Evolutionary conservation across 2,113 vertebrate genomes (phyloP).

Genomic region (Ciconia stormi): DNA sequence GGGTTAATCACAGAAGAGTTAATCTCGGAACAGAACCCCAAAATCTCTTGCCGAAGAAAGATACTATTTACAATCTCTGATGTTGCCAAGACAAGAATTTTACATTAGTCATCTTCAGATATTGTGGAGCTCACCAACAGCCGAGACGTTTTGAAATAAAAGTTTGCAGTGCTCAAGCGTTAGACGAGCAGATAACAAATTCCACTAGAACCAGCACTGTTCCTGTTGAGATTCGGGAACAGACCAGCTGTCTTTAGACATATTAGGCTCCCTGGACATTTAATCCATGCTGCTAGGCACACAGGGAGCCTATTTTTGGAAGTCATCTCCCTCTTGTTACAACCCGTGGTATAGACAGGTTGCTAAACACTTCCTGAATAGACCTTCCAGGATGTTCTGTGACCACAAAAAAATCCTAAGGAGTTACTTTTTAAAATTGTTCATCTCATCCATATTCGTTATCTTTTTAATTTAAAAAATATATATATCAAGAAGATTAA

Average conservation of each 20-base stretch:
- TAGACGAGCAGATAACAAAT: background rate
- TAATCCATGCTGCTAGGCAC: conserved; percentile 24
- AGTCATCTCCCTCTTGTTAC: background rate
- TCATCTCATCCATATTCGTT: background rate
- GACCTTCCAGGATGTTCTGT: background rate
- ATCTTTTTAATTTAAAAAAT: background rate
- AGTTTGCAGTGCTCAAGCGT: background rate
- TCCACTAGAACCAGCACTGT: background rate
- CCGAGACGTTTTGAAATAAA: background rate
- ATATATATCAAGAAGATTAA: background rate
- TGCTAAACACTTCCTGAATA: conserved; percentile 16
- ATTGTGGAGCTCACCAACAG: accelerated
- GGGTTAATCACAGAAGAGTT: background rate
- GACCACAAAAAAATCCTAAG: background rate
- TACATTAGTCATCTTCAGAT: background rate
- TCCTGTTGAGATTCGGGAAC: background rate
- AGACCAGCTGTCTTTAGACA: background rate
- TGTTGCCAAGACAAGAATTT: background rate
- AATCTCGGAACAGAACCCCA: background rate
- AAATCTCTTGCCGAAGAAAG: background rate
- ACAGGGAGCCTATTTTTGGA: conserved; percentile 57
- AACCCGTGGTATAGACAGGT: background rate
- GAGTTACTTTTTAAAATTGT: background rate
- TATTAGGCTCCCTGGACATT: conserved; percentile 9
- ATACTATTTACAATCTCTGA: accelerated